phyloP scores from a whole-genome alignment of 35 echinoderm and acorn worm genomes.

The Holothuria glaberrima region DNA sequence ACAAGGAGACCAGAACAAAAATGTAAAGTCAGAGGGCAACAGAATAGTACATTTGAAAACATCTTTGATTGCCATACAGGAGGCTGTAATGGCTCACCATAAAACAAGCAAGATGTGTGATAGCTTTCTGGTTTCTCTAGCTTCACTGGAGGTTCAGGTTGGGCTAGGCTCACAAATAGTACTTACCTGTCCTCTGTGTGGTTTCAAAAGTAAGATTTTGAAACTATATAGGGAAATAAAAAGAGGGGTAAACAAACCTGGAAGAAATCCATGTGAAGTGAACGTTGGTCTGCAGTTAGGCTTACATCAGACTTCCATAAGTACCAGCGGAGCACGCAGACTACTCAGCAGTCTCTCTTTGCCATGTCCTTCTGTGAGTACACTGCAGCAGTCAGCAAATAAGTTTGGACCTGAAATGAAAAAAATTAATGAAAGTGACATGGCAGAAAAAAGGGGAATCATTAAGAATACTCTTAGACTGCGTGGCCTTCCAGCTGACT shows the following conservation, averaged over 20 bases:
- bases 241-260: neutral
- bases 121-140: neutral
- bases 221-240: neutral
- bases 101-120: neutral
- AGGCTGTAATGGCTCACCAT: neutral
- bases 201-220: neutral
- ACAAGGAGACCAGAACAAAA: neutral
- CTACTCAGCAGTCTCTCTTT: neutral
- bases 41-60: neutral
- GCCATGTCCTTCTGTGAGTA: neutral
- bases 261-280: neutral
- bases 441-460: neutral
- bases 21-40: neutral
- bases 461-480: neutral
- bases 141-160: neutral
- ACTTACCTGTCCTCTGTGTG: neutral
- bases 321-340: neutral
- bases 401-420: constrained; percentile 14
- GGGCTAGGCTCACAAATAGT: neutral
- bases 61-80: neutral
- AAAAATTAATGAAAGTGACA: constrained; percentile 24
- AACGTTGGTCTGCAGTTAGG: neutral
- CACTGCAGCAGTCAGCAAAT: neutral
- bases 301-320: neutral
- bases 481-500: neutral